Conservation (phyloP, 1,140 invertebrate genomes). For the Mercenaria mercenaria region DNA sequence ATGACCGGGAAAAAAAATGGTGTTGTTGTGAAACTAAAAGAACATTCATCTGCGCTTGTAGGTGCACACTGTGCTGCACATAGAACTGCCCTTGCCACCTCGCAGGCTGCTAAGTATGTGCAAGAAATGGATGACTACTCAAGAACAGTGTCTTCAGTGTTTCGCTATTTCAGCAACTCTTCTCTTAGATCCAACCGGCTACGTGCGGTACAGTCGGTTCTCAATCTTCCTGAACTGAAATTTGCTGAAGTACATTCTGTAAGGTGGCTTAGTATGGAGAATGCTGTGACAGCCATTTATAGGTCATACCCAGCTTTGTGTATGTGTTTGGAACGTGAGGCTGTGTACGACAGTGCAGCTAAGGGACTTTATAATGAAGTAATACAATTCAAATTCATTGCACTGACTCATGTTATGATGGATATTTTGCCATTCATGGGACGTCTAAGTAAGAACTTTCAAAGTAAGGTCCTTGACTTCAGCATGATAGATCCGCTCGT, state of each 20-base stretch:
- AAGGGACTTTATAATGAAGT: constrained; percentile 23
- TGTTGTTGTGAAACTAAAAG: not conserved
- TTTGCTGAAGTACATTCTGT: constrained; percentile 21
- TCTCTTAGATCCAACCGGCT: not conserved
- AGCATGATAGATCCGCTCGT: not conserved
- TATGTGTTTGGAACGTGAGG: constrained; percentile 37
- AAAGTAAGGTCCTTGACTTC: not conserved
- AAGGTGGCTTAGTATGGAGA: constrained; percentile 5
- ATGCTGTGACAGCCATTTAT: not conserved
- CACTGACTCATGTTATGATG: constrained; percentile 19
- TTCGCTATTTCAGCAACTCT: not conserved
- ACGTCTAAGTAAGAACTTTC: constrained; percentile 17
- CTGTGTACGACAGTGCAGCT: not conserved
- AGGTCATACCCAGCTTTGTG: not conserved
- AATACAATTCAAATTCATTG: constrained; percentile 27
- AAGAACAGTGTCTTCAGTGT: not conserved
- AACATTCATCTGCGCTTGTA: not conserved
- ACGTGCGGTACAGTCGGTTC: not conserved
- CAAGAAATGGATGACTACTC: constrained; percentile 35
- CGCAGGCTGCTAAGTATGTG: constrained; percentile 14
- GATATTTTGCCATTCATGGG: constrained; percentile 9
- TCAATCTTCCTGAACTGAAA: not conserved
- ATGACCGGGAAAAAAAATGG: constrained; percentile 16
- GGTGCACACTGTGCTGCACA: constrained; percentile 29
- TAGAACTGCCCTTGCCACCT: constrained; percentile 2